A percentile compares a stretch with the other conserved stretches of the same genome.
Evolutionary conservation across 2,888 invertebrate species (phyloP).

Genomic region (Ormyrus thymus): DNA sequence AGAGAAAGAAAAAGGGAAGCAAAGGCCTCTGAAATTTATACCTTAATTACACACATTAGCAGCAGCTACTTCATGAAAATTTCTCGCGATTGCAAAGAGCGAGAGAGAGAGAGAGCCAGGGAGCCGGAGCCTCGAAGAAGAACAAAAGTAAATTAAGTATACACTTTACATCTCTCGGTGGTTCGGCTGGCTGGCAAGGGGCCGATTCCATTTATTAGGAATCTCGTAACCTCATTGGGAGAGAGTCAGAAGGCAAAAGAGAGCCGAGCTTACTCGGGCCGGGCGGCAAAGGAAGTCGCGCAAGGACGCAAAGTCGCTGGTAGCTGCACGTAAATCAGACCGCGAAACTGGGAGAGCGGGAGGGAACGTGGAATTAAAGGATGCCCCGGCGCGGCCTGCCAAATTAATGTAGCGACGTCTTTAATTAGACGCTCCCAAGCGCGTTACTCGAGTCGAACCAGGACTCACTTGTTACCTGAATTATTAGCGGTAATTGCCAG

Average conservation of each 20-base stretch:
- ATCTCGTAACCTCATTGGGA: slow-evolving; percentile 62
- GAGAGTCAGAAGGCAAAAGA: slow-evolving; percentile 47
- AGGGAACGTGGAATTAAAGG: slow-evolving; percentile 66
- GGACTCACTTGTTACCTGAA: no score
- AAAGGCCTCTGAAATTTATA: slow-evolving; percentile 16
- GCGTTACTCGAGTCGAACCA: neutral
- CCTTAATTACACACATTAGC: slow-evolving; percentile 19
- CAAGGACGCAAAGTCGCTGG: slow-evolving; percentile 50
- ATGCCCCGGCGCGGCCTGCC: slow-evolving; percentile 62
- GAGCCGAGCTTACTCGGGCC: slow-evolving; percentile 21
- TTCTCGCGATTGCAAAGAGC: neutral
- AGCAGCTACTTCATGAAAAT: slow-evolving; percentile 23
- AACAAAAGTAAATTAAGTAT: slow-evolving; percentile 22
- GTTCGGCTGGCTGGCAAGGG: slow-evolving; percentile 38
- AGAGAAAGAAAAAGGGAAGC: slow-evolving; percentile 2
- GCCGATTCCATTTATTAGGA: slow-evolving; percentile 58
- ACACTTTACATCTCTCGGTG: neutral
- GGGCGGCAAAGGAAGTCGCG: neutral
- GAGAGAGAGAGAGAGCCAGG: neutral
- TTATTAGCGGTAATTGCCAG: no score
- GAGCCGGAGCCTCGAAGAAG: neutral
- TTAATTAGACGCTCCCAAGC: slow-evolving; percentile 68
- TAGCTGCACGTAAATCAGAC: slow-evolving; percentile 69
- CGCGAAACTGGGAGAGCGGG: slow-evolving; percentile 49
- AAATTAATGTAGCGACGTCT: slow-evolving; percentile 69